A percentile compares a stretch with the other conserved stretches of the same genome.
Evolutionary conservation across 2,888 invertebrate species (phyloP).

Genomic region (Busseola fusca): DNA sequence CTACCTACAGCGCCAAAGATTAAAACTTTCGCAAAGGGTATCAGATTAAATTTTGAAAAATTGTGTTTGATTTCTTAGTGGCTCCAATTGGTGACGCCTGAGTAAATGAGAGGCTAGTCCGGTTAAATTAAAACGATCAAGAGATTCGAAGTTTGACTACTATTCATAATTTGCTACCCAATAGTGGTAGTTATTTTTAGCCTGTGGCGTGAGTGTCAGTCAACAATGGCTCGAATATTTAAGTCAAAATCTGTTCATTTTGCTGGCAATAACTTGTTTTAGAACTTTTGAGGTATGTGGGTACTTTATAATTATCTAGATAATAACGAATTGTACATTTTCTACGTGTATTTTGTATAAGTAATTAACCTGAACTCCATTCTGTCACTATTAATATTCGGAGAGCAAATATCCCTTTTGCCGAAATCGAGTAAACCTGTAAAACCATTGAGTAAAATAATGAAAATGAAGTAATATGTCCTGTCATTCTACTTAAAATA

Average conservation of each 20-base stretch:
- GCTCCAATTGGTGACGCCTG: too few relatives aligned
- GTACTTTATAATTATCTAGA: not conserved
- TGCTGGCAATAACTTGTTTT: not conserved
- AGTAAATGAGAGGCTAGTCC: too few relatives aligned
- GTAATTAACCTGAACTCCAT: not conserved
- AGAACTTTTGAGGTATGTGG: not conserved
- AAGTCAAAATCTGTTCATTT: not conserved
- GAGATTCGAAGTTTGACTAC: not conserved
- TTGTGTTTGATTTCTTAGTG: too few relatives aligned
- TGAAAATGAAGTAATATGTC: not conserved
- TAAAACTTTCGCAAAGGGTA: too few relatives aligned
- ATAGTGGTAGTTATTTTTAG: conserved; percentile 8
- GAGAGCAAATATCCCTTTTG: not conserved
- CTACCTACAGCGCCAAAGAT: too few relatives aligned
- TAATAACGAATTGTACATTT: not conserved
- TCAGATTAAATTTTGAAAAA: too few relatives aligned
- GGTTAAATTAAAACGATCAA: too few relatives aligned
- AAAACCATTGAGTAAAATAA: not conserved
- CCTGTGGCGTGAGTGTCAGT: conserved; percentile 2
- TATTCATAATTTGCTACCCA: conserved; percentile 11
- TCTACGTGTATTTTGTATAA: not conserved
- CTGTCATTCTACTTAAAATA: not conserved
- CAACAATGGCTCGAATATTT: not conserved
- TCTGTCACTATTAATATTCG: not conserved
- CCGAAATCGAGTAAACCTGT: not conserved